Base-by-base conservation (phyloP, 2,113 vertebrate genomes). In the Aix galericulata region DNA sequence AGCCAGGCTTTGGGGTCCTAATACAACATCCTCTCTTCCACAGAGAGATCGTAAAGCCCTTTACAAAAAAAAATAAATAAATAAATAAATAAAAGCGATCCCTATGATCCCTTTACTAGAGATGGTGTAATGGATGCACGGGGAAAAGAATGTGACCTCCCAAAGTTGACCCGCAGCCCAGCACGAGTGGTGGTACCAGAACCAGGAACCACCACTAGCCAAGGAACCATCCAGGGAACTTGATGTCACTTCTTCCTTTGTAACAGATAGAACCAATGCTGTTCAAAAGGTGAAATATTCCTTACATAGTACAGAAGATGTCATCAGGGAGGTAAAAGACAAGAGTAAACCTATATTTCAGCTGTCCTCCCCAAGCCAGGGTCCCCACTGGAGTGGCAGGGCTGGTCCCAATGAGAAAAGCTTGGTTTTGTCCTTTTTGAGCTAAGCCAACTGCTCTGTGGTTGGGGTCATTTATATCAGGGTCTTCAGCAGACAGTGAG, bases 81-180 rank as follows among this genome's bases (percentile, higher is more conserved):
- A n/a, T n/a, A n/a, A n/a, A n/a, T n/a, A 40, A 40, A 40, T 12
- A 40, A 40, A 40, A 40, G 40, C 3, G 13, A 40, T 40, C 40
- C 40, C 12, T 40, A 40, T 13, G 50, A 40, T 40, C 40, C 40
- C 12, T 40, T 13, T 13, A 44, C 78, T 50, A 46, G n/a, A 50
- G 22, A 13, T 31, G 26, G 11, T 22, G 36, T 62, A 91, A 17
- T 1, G 2, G 7, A 9, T 26, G 11, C 1, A 0, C 17, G 1
- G 1, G 66, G 13, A 77, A 62, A 64, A 26, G 5, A 48, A 29
- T 3, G 4, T 15, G 69, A 23, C 44, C 27, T 89, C 48, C 58
- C 21, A 7, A 29, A 78, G 58, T 26, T 72, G 55, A 36, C 25
- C 50, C 7, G 3, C n/a, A 15, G 36, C 13, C 26, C 21, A 73